Conservation (phyloP, 2,797 vertebrate genomes). For the Propithecus perrieri region DNA sequence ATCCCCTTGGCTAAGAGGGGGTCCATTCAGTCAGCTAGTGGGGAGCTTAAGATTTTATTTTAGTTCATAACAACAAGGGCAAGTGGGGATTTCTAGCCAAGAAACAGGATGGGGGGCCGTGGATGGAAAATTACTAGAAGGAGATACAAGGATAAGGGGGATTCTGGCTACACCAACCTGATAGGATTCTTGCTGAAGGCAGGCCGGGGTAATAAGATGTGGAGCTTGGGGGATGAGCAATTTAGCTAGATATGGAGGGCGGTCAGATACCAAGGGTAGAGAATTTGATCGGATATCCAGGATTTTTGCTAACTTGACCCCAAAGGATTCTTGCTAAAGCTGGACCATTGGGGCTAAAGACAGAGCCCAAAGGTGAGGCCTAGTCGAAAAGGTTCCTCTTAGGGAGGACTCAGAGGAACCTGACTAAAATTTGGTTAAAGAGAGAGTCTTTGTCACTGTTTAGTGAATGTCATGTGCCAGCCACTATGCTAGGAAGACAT, state of each 20-base stretch:
- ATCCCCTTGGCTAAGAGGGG: not conserved
- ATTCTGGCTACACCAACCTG: not conserved
- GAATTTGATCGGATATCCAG: not conserved
- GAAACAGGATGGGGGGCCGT: not conserved
- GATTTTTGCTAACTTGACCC: not conserved
- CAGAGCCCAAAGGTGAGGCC: not conserved
- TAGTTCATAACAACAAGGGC: not conserved
- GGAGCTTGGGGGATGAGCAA: not conserved
- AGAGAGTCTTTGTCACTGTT: not conserved
- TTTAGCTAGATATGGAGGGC: not conserved
- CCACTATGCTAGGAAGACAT: not conserved
- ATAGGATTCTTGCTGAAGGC: not conserved
- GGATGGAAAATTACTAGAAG: not conserved
- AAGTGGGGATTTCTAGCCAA: not conserved
- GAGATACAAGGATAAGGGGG: not conserved
- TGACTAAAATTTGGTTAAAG: not conserved
- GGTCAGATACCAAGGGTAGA: not conserved
- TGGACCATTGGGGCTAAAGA: not conserved
- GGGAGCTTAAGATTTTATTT: not conserved
- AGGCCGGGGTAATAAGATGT: not conserved
- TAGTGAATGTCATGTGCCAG: not conserved
- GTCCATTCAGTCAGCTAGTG: not conserved
- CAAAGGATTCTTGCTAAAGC: not conserved
- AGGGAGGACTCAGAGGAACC: not conserved
- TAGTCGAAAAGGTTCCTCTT: not conserved